Percentiles rank a stretch among this genome's conserved stretches.
phyloP scores from a whole-genome alignment of 2,797 vertebrate species.

The Octomys mimax region DNA sequence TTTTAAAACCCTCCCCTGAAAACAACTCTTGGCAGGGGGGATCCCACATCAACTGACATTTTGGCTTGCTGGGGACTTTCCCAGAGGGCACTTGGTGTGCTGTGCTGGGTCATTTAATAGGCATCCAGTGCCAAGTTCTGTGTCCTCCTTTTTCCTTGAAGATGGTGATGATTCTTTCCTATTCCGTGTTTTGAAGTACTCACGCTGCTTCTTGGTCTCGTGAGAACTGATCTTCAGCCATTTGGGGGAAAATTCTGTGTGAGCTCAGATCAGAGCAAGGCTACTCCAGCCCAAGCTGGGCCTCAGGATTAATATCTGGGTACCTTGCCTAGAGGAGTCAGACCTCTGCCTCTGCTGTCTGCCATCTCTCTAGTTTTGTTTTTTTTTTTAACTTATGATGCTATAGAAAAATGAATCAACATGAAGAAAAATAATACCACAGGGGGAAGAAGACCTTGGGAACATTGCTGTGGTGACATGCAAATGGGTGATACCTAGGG shows the following conservation, averaged over 20 bases:
- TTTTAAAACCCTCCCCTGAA: background rate
- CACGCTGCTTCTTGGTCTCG: background rate
- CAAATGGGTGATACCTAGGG: background rate
- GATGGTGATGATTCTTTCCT: background rate
- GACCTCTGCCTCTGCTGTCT: constrained; percentile 50
- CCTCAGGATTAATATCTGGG: constrained; percentile 45
- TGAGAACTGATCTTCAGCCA: background rate
- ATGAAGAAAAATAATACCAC: background rate
- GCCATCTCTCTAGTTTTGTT: constrained; percentile 11
- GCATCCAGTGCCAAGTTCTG: background rate
- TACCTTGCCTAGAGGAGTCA: background rate
- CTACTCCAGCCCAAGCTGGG: background rate
- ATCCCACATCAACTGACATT: background rate
- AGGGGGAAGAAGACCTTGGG: background rate
- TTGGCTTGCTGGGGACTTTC: constrained; percentile 31
- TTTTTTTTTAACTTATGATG: background rate
- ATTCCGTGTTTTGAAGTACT: constrained; percentile 36
- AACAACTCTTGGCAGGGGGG: constrained; percentile 21
- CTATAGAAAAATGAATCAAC: background rate
- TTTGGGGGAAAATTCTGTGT: background rate
- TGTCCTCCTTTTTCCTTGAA: constrained; percentile 8
- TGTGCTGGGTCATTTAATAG: background rate
- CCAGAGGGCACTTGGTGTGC: background rate
- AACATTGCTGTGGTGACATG: background rate
- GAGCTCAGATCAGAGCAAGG: constrained; percentile 52